A percentile compares a stretch with the other conserved stretches of the same genome.
Conservation (phyloP, 2,113 vertebrate species). For the Lepisosteus osseus region DNA sequence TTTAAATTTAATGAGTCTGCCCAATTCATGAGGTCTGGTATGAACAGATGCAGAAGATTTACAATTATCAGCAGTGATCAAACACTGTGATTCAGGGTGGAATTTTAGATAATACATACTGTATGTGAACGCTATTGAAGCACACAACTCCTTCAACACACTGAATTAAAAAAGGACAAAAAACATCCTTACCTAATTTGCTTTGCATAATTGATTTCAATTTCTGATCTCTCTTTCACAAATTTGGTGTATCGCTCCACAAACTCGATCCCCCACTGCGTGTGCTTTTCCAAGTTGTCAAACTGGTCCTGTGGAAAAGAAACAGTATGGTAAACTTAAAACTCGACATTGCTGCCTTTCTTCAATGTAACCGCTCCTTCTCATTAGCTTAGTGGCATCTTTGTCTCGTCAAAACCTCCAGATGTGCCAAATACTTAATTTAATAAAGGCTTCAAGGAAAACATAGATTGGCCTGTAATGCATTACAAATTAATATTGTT, state of each 20-base stretch:
- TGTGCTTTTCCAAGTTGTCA: slow-evolving; percentile 95
- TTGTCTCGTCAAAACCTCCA: not conserved
- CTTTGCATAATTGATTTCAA: slow-evolving; percentile 95
- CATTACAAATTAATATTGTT: too few relatives aligned
- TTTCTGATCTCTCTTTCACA: slow-evolving; percentile 91
- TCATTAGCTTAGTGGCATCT: too few relatives aligned
- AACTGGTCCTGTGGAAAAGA: slow-evolving; percentile 82
- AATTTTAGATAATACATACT: too few relatives aligned
- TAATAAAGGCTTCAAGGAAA: too few relatives aligned
- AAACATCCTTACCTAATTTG: slow-evolving; percentile 87
- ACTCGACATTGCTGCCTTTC: not conserved
- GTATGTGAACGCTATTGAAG: too few relatives aligned
- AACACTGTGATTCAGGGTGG: too few relatives aligned
- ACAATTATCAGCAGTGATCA: too few relatives aligned
- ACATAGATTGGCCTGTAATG: too few relatives aligned
- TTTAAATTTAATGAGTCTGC: too few relatives aligned
- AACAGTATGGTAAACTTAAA: not conserved
- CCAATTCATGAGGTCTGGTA: too few relatives aligned
- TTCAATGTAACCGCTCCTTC: not conserved
- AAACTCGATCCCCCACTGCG: slow-evolving; percentile 91
- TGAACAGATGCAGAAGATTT: too few relatives aligned
- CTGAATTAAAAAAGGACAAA: not conserved
- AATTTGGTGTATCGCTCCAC: slow-evolving; percentile 95
- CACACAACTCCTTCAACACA: not conserved
- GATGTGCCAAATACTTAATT: too few relatives aligned